Evolutionary conservation across 2,113 vertebrate species (phyloP), one percentile per base, ranked within the genome.

Genomic region (Psittacula cyanocephala): DNA sequence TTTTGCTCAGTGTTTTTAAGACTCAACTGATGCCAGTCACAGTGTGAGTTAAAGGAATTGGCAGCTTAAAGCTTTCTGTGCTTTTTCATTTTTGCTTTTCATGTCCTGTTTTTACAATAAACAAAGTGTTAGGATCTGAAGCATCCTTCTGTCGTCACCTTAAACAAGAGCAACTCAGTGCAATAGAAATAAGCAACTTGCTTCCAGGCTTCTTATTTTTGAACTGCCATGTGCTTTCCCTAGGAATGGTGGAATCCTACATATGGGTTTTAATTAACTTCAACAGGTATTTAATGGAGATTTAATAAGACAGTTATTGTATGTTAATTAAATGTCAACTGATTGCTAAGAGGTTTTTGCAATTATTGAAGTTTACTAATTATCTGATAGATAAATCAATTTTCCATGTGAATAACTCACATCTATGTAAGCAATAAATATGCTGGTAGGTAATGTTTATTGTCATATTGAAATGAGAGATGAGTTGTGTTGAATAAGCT

Each of bases 221-320:
- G 52, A 95, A 79, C 72, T 94, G 10, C 75, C 95, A 82, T 76
- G 92, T 95, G 60, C 33, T 81, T 97, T 98, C 94, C 92, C 67
- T 91, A 95, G 93, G 96, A 97, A 93, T 93, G 2, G 25, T 76
- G 44, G 84, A 97, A 93, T 96, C 81, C 81, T 91, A 93, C 90
- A 70, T 96, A 89, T 68, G 91, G 95, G 89, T 96, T 98, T 97
- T 98, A 98, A 98, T 98, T 98, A 98, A 97, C 97, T 98, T 95
- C 97, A 98, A 97, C 96, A 98, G 97, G 96, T 97, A 95, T 97
- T 98, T 98, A 98, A 98, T 96, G 97, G 96, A 98, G 98, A 98
- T 98, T 98, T 98, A 98, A 98, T 97, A 98, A 96, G 98, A 98
- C 98, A 98, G 98, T 98, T 98, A 98, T 97, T 98, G 97, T 98